Evolutionary conservation across 2,113 vertebrate species (phyloP).

Genomic region (Rattus norvegicus): GRCr8 NC_086021.1:149132501-149133000

Average conservation of each 20-base stretch:
- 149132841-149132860: conserved; percentile 74
- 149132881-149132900: conserved; percentile 74
- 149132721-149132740: conserved; percentile 56
- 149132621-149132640: neutral
- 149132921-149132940: conserved; percentile 78
- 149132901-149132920: conserved; percentile 75
- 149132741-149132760: conserved; percentile 61
- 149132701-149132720: conserved; percentile 39
- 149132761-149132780: conserved; percentile 65
- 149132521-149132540: conserved; percentile 23
- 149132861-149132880: conserved; percentile 71
- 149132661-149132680: conserved; percentile 48
- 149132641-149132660: conserved; percentile 43
- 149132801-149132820: conserved; percentile 13
- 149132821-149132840: conserved; percentile 41
- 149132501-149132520: neutral
- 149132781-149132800: neutral
- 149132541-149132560: conserved; percentile 57
- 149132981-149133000: conserved; percentile 80
- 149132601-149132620: neutral
- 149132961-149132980: conserved; percentile 74
- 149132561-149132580: conserved; percentile 46
- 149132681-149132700: conserved; percentile 11
- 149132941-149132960: conserved; percentile 80
- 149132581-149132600: conserved; percentile 7